Percentiles rank a stretch among this genome's conserved stretches.
These are phyloP conservation scores for Agrotis exclamationis DNA, from an alignment of 2,888 invertebrate genomes.

Conservation along the genomic window DNA sequence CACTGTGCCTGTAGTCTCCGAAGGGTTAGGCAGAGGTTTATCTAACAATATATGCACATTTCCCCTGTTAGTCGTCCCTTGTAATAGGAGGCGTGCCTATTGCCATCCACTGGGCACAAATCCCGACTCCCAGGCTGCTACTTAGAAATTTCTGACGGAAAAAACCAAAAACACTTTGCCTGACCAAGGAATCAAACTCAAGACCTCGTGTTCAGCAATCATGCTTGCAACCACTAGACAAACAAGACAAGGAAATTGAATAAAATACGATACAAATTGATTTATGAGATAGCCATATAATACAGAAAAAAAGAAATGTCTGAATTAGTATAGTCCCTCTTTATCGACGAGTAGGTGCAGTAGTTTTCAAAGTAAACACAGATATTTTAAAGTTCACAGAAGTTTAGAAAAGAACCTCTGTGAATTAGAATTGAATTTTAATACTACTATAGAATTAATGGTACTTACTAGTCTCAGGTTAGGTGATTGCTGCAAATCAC, in stretches of 20 bases:
- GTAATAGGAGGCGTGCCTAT: too few species aligned
- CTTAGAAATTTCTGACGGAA: too few species aligned
- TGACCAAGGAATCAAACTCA: too few species aligned
- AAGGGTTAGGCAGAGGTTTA: too few species aligned
- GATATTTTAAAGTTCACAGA: neutral
- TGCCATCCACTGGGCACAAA: too few species aligned
- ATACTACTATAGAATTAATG: neutral
- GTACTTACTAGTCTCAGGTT: neutral
- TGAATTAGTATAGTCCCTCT: neutral
- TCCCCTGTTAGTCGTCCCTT: too few species aligned
- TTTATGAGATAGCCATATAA: neutral
- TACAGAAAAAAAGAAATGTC: neutral
- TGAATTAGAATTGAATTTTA: neutral
- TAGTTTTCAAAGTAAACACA: neutral
- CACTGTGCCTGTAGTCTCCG: too few species aligned
- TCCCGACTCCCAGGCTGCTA: too few species aligned
- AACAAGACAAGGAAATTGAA: neutral
- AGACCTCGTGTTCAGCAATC: too few species aligned
- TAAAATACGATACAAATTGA: neutral
- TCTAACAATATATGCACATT: too few species aligned
- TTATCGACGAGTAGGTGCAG: neutral
- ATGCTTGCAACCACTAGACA: too few species aligned
- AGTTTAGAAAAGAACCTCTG: neutral
- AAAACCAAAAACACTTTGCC: too few species aligned
- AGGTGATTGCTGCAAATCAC: slow-evolving; percentile 9